Evolutionary conservation across 2,888 invertebrate species (phyloP).

Genomic region (Sinohyriopsis cumingii): DNA sequence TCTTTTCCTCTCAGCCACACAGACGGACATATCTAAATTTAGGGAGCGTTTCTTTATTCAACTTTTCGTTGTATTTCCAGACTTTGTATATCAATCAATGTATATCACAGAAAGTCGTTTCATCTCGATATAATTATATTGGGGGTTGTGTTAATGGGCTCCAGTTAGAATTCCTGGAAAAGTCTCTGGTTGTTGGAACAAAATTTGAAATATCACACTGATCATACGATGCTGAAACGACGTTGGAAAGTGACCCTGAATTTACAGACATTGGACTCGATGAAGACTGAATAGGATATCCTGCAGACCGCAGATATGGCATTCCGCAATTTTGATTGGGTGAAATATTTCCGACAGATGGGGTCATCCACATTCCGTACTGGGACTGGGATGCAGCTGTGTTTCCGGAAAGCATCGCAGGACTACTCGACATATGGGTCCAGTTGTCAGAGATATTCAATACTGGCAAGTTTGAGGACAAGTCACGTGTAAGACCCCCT

Average conservation of each 20-base stretch:
- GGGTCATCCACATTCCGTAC: slow-evolving; percentile 63
- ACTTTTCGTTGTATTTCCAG: no score
- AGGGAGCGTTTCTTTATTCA: no score
- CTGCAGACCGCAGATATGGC: slow-evolving; percentile 58
- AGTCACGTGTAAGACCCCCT: slow-evolving; percentile 57
- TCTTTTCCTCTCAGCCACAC: no score
- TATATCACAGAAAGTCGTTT: no score
- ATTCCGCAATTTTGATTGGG: slow-evolving; percentile 66
- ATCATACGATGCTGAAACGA: slow-evolving; percentile 44
- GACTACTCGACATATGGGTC: slow-evolving; percentile 56
- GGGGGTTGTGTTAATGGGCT: slow-evolving; percentile 62
- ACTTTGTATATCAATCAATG: no score
- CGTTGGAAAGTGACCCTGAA: slow-evolving; percentile 34
- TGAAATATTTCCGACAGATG: slow-evolving; percentile 58
- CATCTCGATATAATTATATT: slow-evolving; percentile 37
- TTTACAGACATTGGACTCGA: slow-evolving; percentile 44
- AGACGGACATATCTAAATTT: no score
- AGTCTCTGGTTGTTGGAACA: slow-evolving; percentile 42
- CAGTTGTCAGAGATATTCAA: slow-evolving; percentile 63
- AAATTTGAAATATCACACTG: slow-evolving; percentile 56
- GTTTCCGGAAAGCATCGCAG: slow-evolving; percentile 49
- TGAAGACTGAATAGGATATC: slow-evolving; percentile 54
- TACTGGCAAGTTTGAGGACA: slow-evolving; percentile 57
- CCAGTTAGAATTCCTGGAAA: slow-evolving; percentile 52
- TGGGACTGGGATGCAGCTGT: slow-evolving; percentile 47